These are phyloP conservation scores for Sinhomidia bicolor DNA, from an alignment of 2,888 invertebrate genomes.

Conservation along the genomic window DNA sequence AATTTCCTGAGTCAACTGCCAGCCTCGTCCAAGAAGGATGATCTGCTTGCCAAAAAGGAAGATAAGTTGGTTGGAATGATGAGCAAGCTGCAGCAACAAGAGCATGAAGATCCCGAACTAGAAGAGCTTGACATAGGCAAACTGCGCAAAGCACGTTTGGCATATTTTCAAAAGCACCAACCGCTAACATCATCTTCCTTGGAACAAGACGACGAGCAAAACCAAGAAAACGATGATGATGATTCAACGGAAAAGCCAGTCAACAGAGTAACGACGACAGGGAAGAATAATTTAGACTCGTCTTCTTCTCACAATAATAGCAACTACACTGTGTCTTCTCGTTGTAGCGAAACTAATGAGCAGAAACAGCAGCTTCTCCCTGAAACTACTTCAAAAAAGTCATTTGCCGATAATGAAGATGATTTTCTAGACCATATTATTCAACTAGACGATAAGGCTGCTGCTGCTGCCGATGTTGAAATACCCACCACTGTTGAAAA, in stretches of 20 bases:
- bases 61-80: constrained; percentile 74
- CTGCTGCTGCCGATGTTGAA: background rate
- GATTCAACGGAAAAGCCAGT: constrained; percentile 29
- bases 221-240: background rate
- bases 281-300: constrained; percentile 37
- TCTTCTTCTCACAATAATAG: background rate
- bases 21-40: constrained; percentile 66
- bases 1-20: constrained; percentile 79
- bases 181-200: constrained; percentile 7
- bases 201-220: background rate
- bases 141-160: constrained; percentile 82
- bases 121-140: constrained; percentile 81
- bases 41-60: constrained; percentile 69
- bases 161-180: constrained; percentile 81
- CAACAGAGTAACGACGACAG: background rate
- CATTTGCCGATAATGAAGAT: constrained; percentile 77
- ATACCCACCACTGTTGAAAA: constrained; percentile 23
- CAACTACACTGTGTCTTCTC: background rate
- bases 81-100: constrained; percentile 32
- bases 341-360: constrained; percentile 8
- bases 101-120: constrained; percentile 68
- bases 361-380: background rate
- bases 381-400: background rate
- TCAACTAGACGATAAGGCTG: constrained; percentile 52
- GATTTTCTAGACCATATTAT: constrained; percentile 76